Base-by-base conservation (phyloP, 2,888 invertebrate species). In the Drosophila lacicola region DNA sequence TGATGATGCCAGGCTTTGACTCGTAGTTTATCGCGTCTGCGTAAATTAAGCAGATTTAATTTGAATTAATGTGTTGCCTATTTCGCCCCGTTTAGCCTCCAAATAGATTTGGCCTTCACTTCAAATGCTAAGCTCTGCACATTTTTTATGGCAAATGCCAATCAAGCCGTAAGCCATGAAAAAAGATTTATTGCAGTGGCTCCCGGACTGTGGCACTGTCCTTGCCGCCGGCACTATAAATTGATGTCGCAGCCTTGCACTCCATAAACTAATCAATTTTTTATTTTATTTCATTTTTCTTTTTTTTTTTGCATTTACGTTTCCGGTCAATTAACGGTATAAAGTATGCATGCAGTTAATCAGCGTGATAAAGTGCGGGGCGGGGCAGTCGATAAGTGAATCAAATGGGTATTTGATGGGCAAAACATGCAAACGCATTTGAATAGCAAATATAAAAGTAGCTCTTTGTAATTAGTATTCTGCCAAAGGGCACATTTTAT, bases 291-390 rank as follows among this genome's bases (percentile, higher is more conserved):
- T 39, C 25, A 14, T 44, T 11, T 46, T 41, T 19, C 54, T 47
- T 50, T 21, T 21, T 42, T 44, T 9, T 44, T 55, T 61, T 70
- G 60, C 57, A 50, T 63, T 67, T 60, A 39, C 53, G 55, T 70
- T 82, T 82, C 78, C 77, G 69, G 60, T 74, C 80, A 85, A 82
- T 82, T 82, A 82, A 63, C 51, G 44, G 53, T 55, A 62, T 54
- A 19, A 68, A 60, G 67, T 71, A 65, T 69, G 53, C 51, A 69
- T 58, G 53, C 45, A 42, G 57, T 67, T 69, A 67, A 80, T 80
- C 71, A 70, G 51, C 44, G 41, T 17, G n/a, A 17, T 36, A 45
- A 64, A 49, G 47, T 3, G 49, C 10, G 21, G 5, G 29, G n/a
- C 6, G n/a, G 17, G 29, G 8, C 4, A 44, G 21, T 11, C 14